Percentiles rank a stretch among this genome's conserved stretches.
These are phyloP conservation scores for Brachyalestes nurse DNA, from an alignment of 2,797 vertebrate genomes.

Conservation along the genomic window DNA sequence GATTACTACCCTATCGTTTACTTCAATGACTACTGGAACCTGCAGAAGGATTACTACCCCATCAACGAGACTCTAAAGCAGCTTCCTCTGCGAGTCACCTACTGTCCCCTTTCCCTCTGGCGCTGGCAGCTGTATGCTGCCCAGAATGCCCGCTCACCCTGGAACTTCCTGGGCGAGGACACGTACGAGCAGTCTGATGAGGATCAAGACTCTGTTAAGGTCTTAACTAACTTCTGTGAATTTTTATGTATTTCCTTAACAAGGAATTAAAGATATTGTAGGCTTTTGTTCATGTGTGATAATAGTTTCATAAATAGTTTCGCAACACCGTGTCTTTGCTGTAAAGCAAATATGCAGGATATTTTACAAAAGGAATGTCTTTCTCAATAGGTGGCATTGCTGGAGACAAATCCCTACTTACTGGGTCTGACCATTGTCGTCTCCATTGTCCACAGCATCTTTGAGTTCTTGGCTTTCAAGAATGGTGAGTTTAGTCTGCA, in stretches of 20 bases:
- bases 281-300: background rate
- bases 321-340: background rate
- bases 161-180: conserved; percentile 94
- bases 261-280: background rate
- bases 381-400: conserved; percentile 85
- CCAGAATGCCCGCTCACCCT: conserved; percentile 90
- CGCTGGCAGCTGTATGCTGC: conserved; percentile 97
- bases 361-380: background rate
- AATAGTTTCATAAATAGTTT: background rate
- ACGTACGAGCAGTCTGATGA: conserved; percentile 95
- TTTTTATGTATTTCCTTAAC: background rate
- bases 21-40: conserved; percentile 99
- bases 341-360: background rate
- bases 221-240: conserved; percentile 53
- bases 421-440: conserved; percentile 92
- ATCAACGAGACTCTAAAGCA: conserved; percentile 85
- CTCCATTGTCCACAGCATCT: conserved; percentile 95
- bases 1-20: conserved; percentile 97
- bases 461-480: conserved; percentile 97
- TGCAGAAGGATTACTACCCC: conserved; percentile 94
- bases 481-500: conserved; percentile 80
- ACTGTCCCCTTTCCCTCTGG: conserved; percentile 93
- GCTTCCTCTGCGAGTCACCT: conserved; percentile 87
- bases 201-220: conserved; percentile 97
- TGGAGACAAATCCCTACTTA: conserved; percentile 95